A percentile compares a stretch with the other conserved stretches of the same genome.
These are phyloP conservation scores for Larimichthys polyactis DNA, from an alignment of 2,113 vertebrate genomes.

Conservation along the genomic window DNA sequence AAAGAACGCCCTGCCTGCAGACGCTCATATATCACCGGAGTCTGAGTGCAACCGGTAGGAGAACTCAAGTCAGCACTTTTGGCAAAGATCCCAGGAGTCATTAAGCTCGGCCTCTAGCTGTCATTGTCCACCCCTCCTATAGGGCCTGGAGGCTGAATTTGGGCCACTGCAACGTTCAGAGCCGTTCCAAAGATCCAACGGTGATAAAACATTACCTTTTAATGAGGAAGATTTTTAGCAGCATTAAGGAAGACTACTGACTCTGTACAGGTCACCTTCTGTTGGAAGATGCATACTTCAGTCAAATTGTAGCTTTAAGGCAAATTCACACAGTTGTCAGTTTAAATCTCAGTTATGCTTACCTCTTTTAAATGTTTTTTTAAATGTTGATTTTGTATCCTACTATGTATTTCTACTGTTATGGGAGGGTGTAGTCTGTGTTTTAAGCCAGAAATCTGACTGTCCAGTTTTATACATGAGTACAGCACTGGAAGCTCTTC, in stretches of 20 bases:
- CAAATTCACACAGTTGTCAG: background rate
- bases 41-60: conserved; percentile 16
- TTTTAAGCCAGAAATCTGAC: conserved; percentile 7
- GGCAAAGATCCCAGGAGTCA: conserved; percentile 54
- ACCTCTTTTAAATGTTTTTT: background rate
- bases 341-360: background rate
- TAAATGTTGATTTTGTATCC: background rate
- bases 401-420: background rate
- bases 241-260: background rate
- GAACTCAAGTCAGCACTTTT: background rate
- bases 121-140: conserved; percentile 34
- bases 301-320: background rate
- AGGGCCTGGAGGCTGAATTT: background rate
- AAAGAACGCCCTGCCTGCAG: conserved; percentile 1
- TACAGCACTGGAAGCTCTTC: background rate
- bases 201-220: conserved; percentile 15
- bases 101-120: conserved; percentile 48
- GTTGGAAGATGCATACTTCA: rapidly evolving
- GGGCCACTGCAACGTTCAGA: conserved; percentile 11
- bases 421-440: background rate
- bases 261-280: background rate
- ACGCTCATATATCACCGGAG: conserved; percentile 25
- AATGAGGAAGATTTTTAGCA: conserved; percentile 31
- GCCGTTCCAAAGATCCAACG: conserved; percentile 1
- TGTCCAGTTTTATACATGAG: background rate